phyloP scores from a whole-genome alignment of 2,113 vertebrate species.

The Alethe diademata region DNA sequence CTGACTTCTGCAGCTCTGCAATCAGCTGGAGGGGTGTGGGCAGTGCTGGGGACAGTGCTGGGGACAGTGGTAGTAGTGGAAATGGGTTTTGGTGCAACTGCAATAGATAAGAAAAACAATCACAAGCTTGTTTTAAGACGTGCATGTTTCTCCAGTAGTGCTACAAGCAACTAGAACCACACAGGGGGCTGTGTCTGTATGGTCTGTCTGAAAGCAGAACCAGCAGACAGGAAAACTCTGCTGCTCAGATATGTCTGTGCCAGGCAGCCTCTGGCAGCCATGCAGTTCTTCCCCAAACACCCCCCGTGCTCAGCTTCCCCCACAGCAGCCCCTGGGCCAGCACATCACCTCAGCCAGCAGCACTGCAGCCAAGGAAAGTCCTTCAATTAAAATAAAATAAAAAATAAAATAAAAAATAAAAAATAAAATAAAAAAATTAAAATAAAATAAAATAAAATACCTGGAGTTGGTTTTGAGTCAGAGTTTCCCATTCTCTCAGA shows the following conservation, averaged over 20 bases:
- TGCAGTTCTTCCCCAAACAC: background rate
- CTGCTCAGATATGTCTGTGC: background rate
- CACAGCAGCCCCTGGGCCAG: background rate
- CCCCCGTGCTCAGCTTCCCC: background rate
- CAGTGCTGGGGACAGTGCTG: background rate
- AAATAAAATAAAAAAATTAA: no score
- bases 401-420: no score
- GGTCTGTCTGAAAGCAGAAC: background rate
- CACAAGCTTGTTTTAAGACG: fast-evolving
- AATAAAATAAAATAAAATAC: background rate
- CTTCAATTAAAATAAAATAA: background rate
- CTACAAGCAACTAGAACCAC: background rate
- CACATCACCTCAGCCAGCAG: background rate
- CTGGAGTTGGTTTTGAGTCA: fast-evolving
- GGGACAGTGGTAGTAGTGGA: background rate
- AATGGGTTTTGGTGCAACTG: background rate
- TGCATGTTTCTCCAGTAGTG: background rate
- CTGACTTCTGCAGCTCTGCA: background rate
- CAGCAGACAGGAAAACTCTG: background rate
- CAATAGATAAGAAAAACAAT: background rate
- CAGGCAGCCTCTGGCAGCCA: background rate
- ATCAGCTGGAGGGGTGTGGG: background rate
- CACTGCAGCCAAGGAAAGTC: fast-evolving
- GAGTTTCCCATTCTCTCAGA: conserved; percentile 19
- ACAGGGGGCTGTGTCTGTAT: fast-evolving